phyloP scores from a whole-genome alignment of 2,797 vertebrate genomes.

The Spondyliosoma cantharus region DNA sequence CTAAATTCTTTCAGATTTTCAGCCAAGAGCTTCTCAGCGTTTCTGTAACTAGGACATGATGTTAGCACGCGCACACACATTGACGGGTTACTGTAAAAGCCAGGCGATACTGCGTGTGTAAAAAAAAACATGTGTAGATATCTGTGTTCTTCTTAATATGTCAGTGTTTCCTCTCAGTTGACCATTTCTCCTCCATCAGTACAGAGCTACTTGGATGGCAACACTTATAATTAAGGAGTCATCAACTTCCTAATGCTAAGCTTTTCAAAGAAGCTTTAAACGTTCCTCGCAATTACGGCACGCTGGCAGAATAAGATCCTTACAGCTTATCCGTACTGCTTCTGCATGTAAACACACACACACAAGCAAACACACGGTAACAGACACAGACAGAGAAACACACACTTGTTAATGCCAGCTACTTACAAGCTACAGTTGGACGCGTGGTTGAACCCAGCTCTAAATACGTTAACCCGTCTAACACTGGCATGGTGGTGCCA shows the following conservation, averaged over 20 bases:
- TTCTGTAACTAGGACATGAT: constrained; percentile 17
- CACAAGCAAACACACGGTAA: neutral
- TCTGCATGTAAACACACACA: constrained; percentile 41
- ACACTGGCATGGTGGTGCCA: neutral
- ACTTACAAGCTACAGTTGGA: constrained; percentile 16
- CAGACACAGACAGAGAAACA: neutral
- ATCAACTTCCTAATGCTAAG: constrained; percentile 56
- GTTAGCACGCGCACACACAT: constrained; percentile 14
- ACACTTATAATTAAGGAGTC: constrained; percentile 58
- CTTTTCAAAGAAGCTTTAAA: constrained; percentile 66
- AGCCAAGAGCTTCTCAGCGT: neutral
- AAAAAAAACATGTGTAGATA: neutral
- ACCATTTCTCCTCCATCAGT: constrained; percentile 14
- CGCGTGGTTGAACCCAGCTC: constrained; percentile 10
- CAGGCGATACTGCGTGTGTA: neutral
- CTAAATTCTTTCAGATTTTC: constrained; percentile 8
- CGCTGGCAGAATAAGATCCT: constrained; percentile 54
- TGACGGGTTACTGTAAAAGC: neutral
- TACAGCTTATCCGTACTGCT: constrained; percentile 34
- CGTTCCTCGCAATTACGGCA: constrained; percentile 51
- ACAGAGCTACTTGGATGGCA: constrained; percentile 26
- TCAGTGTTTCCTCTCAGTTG: neutral
- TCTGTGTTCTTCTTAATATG: neutral
- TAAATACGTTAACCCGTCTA: constrained; percentile 10
- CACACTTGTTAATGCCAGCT: neutral